These are phyloP conservation scores for Vidua macroura DNA, from an alignment of 2,113 vertebrate genomes.

Conservation along the genomic window DNA sequence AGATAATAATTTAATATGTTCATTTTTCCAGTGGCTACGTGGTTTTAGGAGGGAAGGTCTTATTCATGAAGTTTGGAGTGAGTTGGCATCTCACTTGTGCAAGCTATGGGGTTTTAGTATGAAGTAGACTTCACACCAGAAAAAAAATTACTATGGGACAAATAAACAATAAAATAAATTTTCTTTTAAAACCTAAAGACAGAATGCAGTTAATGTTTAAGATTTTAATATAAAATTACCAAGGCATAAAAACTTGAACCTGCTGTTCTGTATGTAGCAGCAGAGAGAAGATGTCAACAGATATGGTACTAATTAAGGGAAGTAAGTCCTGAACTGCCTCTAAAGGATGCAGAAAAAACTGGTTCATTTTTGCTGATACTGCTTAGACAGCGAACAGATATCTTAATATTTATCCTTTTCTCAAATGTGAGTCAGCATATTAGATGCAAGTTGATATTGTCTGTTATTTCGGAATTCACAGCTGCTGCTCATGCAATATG, in stretches of 20 bases:
- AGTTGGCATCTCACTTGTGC: not conserved
- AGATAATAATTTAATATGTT: not conserved
- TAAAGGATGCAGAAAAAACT: not conserved
- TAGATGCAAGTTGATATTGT: not conserved
- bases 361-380: not conserved
- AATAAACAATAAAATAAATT: not conserved
- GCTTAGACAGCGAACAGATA: not conserved
- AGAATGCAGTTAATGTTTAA: not conserved
- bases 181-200: not conserved
- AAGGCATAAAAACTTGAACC: not conserved
- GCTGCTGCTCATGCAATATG: not conserved
- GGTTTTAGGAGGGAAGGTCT: not conserved
- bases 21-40: not conserved
- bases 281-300: not conserved
- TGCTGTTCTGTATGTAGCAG: not conserved
- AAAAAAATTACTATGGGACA: not conserved
- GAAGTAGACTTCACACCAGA: not conserved
- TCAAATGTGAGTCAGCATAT: not conserved
- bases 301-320: not conserved
- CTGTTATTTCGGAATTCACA: not conserved
- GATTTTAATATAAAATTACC: not conserved
- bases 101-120: not conserved
- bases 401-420: not conserved
- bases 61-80: not conserved
- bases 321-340: not conserved